phyloP scores from a whole-genome alignment of 2,797 vertebrate species.

The Furcifer pardalis region DNA sequence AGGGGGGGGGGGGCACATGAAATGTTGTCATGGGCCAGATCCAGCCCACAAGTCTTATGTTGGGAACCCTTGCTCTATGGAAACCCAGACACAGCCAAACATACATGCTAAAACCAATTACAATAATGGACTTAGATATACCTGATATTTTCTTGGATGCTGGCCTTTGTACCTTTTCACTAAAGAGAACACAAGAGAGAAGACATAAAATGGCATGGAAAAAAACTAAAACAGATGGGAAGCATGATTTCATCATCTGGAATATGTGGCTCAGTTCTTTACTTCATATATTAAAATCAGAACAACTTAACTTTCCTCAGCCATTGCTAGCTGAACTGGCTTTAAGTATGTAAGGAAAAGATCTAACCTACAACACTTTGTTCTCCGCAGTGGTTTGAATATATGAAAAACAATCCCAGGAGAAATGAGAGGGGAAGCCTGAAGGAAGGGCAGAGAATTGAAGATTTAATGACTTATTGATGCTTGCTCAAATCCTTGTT shows the following conservation, averaged over 20 bases:
- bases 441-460: constrained; percentile 63
- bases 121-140: neutral
- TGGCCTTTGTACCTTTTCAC: neutral
- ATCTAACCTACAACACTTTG: constrained; percentile 3
- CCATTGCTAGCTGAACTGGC: neutral
- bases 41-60: too few species aligned
- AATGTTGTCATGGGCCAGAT: too few species aligned
- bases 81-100: neutral
- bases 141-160: neutral
- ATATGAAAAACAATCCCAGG: constrained; percentile 38
- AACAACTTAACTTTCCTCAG: neutral
- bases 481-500: constrained; percentile 40
- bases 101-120: neutral
- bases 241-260: constrained; percentile 1
- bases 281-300: neutral
- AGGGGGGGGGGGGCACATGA: too few species aligned
- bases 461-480: constrained; percentile 64
- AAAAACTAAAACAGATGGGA: neutral
- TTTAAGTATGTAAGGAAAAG: neutral
- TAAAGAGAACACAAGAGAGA: neutral
- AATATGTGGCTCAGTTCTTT: neutral
- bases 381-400: constrained; percentile 35
- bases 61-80: too few species aligned
- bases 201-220: neutral
- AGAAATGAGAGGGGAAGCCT: constrained; percentile 46